Base-by-base conservation (phyloP, 2,888 invertebrate genomes). In the Tillus elongatus region DNA sequence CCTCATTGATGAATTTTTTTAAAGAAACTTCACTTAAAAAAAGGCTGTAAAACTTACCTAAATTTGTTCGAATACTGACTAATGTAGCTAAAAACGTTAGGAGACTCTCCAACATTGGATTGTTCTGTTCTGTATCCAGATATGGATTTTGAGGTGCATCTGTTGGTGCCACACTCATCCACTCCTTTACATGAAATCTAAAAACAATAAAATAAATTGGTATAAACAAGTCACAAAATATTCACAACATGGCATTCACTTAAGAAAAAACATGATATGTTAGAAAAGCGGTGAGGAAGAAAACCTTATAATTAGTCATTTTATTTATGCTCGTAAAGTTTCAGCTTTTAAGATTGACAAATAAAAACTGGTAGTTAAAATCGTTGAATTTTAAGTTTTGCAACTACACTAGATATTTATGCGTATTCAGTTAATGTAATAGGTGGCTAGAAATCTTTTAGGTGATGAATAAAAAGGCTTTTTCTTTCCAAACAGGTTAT, bases 61-160 rank as follows among this genome's bases (percentile, higher is more conserved):
- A 73, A 64, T 92, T 91, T 26, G 90, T 92, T 53, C 92, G 72
- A 4, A 90, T 82, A 38, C 85, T 85, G 35, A 92, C 79, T 33
- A 96, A 71, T 9, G 89, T 90, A 4, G 90, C 87, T 28, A 96
- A 74, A 68, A 92, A 92, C 39, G 87, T 88, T 36, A 96, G 74
- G 42, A 89, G 84, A 30, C 91, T 90, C 61, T 96, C 95, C 46
- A 96, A 71, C 92, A 96, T 92, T 2, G 77, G 74, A 46, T 86
- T 78, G 57, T 91, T 86, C 54, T 90, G 84, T 54, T 92, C 90
- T 13, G 80, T 77, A 41, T 86, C 84, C 32, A 77, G 65, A 37
- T 68, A 66, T 1, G 57, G 50, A 50, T 70, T 71, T 54, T 79
- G 79, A 28, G 80, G 77, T 39, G 81, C 74, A 8, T 19, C 24